phyloP scores from a whole-genome alignment of 2,113 vertebrate genomes.

The Sebastes fasciatus region DNA sequence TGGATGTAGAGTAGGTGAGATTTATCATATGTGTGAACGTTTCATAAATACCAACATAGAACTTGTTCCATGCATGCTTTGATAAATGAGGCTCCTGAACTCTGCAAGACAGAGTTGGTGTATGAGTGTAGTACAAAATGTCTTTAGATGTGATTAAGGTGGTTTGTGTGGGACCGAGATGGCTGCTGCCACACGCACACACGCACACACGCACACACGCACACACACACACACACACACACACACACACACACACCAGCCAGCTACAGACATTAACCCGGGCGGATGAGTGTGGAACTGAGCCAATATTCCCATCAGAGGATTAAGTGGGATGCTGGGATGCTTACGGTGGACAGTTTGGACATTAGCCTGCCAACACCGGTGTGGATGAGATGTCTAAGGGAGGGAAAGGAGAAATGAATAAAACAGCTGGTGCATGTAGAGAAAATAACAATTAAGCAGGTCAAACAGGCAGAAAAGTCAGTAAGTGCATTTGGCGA shows the following conservation, averaged over 20 bases:
- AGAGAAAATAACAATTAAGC: background rate
- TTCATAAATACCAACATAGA: background rate
- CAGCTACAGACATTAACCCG: conserved; percentile 17
- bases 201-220: background rate
- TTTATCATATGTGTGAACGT: background rate
- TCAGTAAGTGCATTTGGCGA: too few species aligned
- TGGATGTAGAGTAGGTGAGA: background rate
- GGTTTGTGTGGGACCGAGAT: conserved; percentile 23
- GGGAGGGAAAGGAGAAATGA: background rate
- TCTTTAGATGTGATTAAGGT: conserved; percentile 39
- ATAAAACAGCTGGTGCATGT: background rate
- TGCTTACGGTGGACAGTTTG: conserved; percentile 45
- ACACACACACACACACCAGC: conserved; percentile 17
- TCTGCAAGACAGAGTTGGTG: conserved; percentile 11
- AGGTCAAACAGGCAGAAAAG: background rate
- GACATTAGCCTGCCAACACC: conserved; percentile 32
- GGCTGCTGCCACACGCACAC: background rate
- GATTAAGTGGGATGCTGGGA: conserved; percentile 59
- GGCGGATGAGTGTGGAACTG: conserved; percentile 47
- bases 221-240: background rate
- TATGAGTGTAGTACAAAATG: background rate
- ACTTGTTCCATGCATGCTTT: background rate
- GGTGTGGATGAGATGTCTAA: conserved; percentile 11
- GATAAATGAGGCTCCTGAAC: conserved; percentile 1
- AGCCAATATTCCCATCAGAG: conserved; percentile 68